These are phyloP conservation scores for Sus cebifrons DNA, from an alignment of 2,797 vertebrate genomes.

Conservation along the genomic window DNA sequence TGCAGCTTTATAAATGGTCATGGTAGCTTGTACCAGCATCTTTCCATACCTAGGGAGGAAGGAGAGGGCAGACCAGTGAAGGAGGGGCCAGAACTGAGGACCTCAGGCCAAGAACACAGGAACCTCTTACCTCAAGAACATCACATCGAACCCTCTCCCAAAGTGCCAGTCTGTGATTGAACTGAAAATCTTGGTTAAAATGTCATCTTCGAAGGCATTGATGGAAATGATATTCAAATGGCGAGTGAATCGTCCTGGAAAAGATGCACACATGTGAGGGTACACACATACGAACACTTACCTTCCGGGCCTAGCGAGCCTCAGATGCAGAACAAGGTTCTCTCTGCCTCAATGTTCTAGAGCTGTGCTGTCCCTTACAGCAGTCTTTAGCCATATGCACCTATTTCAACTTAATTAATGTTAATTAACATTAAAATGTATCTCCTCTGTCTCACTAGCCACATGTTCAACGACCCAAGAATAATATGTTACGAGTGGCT, in stretches of 20 bases:
- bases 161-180: conserved; percentile 97
- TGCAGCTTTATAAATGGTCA: conserved; percentile 94
- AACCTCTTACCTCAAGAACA: conserved; percentile 92
- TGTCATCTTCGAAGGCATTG: conserved; percentile 95
- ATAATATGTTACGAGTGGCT: neutral
- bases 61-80: neutral
- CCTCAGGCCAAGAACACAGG: neutral
- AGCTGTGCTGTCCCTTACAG: neutral
- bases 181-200: conserved; percentile 95
- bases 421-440: neutral
- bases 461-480: neutral
- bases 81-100: neutral
- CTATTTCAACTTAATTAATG: neutral
- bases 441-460: neutral
- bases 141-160: conserved; percentile 93
- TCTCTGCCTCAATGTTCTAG: neutral
- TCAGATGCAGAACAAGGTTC: neutral
- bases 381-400: neutral
- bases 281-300: neutral
- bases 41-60: conserved; percentile 92
- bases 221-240: conserved; percentile 96
- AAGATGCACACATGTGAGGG: neutral
- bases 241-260: conserved; percentile 95
- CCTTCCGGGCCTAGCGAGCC: neutral
- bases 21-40: conserved; percentile 96